Base-by-base conservation (phyloP, 2,888 invertebrate genomes). In the Agonopterix alstromeriana region DNA sequence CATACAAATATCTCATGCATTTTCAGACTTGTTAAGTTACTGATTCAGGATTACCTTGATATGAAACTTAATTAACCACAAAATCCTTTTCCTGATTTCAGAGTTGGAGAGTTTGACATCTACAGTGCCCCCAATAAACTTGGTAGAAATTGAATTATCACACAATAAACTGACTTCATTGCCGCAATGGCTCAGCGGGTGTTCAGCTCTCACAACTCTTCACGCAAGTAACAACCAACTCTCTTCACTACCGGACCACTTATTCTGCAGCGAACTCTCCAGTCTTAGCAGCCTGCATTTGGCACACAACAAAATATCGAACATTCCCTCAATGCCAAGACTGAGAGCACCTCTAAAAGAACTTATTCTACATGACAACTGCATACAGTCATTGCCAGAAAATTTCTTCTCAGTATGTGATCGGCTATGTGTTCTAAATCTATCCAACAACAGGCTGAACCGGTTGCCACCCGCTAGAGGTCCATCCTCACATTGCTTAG, bases 91-190 rank as follows among this genome's bases (percentile, higher is more conserved):
- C 48, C 56, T 57, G 35, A 53, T 91, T 91, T 48, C 85, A 95
- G 95, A 92, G 79, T 79, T 96, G 53, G 93, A 93, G 63, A 93
- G 91, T 56, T 82, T 96, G 41, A 91, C 90, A 4, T 91, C 94
- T 8, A 90, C 91, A 46, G 93, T 94, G 14, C 90, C 92, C 46
- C 96, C 96, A 17, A 85, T 90, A 35, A 92, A 93, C 69, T 82
- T 96, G 45, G 91, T 92, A 56, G 94, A 95, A 70, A 89, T 96
- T 43, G 94, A 96, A 67, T 92, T 96, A 9, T 95, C 95, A 7
- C 93, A 94, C 72, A 96, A 96, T 67, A 92, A 93, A 62, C 78
- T 96, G 51, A 91, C 91, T 14, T 85, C 91, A 5, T 77, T 96
- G 47, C 95, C 96, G 0, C 93, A 93, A 60, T 96, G 95, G 95